Evolutionary conservation across 64 coral and sea anemone species (phyloP).

Genomic region (Pocillopora damicornis): DNA sequence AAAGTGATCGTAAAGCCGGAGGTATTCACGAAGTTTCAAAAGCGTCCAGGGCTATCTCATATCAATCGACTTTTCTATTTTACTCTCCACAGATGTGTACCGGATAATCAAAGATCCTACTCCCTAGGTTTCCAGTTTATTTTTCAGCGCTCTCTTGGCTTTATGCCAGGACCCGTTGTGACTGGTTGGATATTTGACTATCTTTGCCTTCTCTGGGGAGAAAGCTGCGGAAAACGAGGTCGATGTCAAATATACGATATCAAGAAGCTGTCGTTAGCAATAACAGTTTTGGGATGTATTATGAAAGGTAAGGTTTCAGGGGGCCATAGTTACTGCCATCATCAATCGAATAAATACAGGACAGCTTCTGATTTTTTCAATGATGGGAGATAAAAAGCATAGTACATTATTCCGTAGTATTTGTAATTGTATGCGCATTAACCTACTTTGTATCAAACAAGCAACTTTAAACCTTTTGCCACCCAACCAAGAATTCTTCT

Average conservation of each 20-base stretch:
- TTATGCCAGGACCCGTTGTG: constrained; percentile 19
- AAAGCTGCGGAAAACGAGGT: constrained; percentile 25
- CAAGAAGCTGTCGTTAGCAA: neutral
- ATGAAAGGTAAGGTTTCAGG: neutral
- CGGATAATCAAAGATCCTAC: constrained; percentile 46
- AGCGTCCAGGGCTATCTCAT: too few species aligned
- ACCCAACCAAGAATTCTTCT: too few species aligned
- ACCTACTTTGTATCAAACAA: too few species aligned
- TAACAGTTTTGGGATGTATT: constrained; percentile 1
- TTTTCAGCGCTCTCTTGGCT: constrained; percentile 25
- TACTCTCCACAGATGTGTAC: constrained; percentile 34
- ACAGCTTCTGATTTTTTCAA: too few species aligned
- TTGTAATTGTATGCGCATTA: too few species aligned
- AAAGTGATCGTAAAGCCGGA: too few species aligned
- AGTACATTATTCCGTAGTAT: too few species aligned
- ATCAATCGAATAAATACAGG: too few species aligned
- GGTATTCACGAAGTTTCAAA: too few species aligned
- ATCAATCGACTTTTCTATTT: neutral
- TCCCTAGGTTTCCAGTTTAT: constrained; percentile 54
- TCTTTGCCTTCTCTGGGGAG: constrained; percentile 41
- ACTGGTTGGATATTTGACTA: constrained; percentile 50
- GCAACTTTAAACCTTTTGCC: too few species aligned
- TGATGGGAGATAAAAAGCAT: too few species aligned
- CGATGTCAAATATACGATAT: constrained; percentile 47
- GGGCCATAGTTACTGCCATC: too few species aligned